Base-by-base conservation (phyloP, 1,140 invertebrate species). In the Babylonia areolata region DNA sequence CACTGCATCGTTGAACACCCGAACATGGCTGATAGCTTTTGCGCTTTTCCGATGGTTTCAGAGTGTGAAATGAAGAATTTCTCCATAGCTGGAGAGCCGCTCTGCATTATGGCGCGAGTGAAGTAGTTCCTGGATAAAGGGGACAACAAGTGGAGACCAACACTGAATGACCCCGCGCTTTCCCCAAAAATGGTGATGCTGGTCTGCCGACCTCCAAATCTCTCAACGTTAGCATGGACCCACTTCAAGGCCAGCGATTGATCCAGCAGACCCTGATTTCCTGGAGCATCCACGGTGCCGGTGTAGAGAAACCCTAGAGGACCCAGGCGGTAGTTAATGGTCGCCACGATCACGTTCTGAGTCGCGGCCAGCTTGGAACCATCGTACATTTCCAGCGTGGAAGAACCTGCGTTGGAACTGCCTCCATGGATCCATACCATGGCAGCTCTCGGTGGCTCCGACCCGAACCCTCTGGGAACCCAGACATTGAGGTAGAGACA, bases 391-490 rank as follows among this genome's bases (percentile, higher is more conserved):
- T 99, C 98, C 87, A 99, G 95, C n/a, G 98, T 99, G 40, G 97
- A 97, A 20, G 97, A 97, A 31, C 98, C 98, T 39, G 73, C 85
- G 92, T 97, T 98, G 95, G 99, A 99, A 5, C 98, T 97, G 77
- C 98, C 98, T 69, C 98, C 98, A 93, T n/a, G n/a, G n/a, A n/a
- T n/a, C n/a, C n/a, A n/a, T n/a, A n/a, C n/a, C n/a, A n/a, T n/a
- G n/a, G n/a, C 97, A 99, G 87, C 99, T 97, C 98, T 98, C 96
- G 40, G 99, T 97, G 31, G 98, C 96, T n/a, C n/a, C n/a, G n/a
- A n/a, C 80, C 97, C 96, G 17, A 35, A 69, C 92, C 93, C 91
- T 96, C 95, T 92, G 2, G n/a, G n/a, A n/a, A n/a, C n/a, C n/a
- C n/a, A n/a, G n/a, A n/a, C n/a, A n/a, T n/a, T n/a, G n/a, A n/a